A percentile compares a stretch with the other conserved stretches of the same genome.
Conservation (phyloP, 2,113 vertebrate genomes). For the Anas platyrhynchos region DNA sequence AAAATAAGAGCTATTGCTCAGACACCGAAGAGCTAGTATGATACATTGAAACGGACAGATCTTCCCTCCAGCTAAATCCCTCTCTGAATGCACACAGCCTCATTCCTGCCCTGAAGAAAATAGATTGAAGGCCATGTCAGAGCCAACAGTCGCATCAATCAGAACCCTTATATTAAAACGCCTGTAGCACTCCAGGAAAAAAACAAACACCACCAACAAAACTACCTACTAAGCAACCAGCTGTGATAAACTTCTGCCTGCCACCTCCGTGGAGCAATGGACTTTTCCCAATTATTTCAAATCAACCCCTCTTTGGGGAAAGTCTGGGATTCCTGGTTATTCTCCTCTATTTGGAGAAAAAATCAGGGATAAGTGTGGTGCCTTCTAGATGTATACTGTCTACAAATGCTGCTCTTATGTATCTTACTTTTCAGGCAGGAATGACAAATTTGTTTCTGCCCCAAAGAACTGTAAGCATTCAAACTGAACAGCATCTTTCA, state of each 20-base stretch:
- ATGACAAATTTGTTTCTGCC: not conserved
- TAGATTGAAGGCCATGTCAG: not conserved
- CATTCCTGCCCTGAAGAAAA: slow-evolving; percentile 6
- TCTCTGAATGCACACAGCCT: not conserved
- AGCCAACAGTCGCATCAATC: not conserved
- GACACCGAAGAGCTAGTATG: not conserved
- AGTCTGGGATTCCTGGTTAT: not conserved
- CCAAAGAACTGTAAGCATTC: not conserved
- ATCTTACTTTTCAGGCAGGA: not conserved
- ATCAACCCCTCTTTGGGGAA: not conserved
- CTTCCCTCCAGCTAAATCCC: not conserved
- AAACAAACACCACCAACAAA: not conserved
- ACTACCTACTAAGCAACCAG: not conserved
- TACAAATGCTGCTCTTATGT: not conserved
- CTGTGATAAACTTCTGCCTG: not conserved
- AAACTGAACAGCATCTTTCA: not conserved
- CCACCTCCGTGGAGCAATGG: not conserved
- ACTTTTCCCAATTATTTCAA: not conserved
- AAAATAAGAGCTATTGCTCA: not conserved
- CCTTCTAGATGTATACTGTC: not conserved
- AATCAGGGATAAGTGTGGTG: not conserved
- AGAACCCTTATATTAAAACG: not conserved
- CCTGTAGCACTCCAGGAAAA: not conserved
- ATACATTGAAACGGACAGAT: not conserved
- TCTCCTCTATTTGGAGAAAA: not conserved